A percentile compares a stretch with the other conserved stretches of the same genome.
Evolutionary conservation across 2,113 vertebrate species (phyloP).

Genomic region (Stegostoma tigrinum): DNA sequence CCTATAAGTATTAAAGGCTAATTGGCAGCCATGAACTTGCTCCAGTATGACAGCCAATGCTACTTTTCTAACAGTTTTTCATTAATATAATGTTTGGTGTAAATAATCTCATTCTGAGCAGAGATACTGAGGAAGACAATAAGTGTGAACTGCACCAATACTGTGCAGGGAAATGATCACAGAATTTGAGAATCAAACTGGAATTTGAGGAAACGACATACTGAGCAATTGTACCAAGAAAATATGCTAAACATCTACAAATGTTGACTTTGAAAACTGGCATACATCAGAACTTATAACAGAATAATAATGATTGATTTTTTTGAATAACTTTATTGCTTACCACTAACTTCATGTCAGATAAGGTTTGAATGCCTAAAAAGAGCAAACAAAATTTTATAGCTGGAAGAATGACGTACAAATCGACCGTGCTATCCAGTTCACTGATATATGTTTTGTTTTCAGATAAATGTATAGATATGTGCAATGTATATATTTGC

Average conservation of each 20-base stretch:
- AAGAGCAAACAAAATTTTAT: background rate
- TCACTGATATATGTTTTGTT: background rate
- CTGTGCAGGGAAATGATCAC: background rate
- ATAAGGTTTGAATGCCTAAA: background rate
- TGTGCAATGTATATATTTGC: background rate
- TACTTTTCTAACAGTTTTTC: background rate
- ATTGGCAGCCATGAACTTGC: background rate
- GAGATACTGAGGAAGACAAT: background rate
- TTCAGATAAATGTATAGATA: background rate
- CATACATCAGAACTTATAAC: background rate
- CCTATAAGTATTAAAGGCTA: background rate
- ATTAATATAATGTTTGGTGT: background rate
- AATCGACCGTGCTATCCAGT: background rate
- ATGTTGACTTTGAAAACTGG: background rate
- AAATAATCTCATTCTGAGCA: background rate
- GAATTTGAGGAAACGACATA: background rate
- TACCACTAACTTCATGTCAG: background rate
- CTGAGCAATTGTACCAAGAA: background rate
- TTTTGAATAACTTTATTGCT: background rate
- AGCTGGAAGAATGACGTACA: too few species aligned
- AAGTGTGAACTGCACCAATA: background rate
- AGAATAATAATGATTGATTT: background rate
- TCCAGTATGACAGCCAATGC: background rate
- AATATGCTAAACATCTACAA: background rate
- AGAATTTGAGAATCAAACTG: background rate